Conservation (phyloP, 2,888 invertebrate species). For the Nasonia oneida region DNA sequence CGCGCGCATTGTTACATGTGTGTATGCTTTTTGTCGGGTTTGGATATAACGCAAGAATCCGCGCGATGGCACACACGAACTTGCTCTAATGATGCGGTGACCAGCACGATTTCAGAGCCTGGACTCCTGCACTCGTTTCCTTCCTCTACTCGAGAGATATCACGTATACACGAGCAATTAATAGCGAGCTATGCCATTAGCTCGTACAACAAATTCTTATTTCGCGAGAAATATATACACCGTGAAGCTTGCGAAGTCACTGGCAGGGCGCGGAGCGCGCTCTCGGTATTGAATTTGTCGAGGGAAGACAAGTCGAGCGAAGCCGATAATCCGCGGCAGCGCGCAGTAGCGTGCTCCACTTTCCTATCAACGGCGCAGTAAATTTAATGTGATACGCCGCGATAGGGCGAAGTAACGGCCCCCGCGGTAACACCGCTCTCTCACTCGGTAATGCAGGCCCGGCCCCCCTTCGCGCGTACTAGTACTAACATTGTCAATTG, state of each 20-base stretch:
- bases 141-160: no score
- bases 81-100: conserved; percentile 68
- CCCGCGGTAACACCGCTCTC: conserved; percentile 62
- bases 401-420: conserved; percentile 68
- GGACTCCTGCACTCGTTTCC: conserved; percentile 50
- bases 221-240: no score
- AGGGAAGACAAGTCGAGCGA: conserved; percentile 67
- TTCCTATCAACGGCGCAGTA: conserved; percentile 75
- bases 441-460: conserved; percentile 66
- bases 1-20: neutral
- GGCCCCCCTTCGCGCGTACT: neutral
- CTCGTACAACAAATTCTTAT: no score
- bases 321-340: conserved; percentile 69
- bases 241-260: neutral
- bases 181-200: no score
- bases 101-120: conserved; percentile 65
- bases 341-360: conserved; percentile 69
- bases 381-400: conserved; percentile 74
- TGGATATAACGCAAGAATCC: conserved; percentile 29
- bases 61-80: conserved; percentile 55
- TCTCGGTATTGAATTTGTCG: conserved; percentile 70
- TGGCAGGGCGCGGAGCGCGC: neutral
- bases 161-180: no score
- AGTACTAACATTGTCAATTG: conserved; percentile 72
- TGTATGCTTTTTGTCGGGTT: conserved; percentile 20